phyloP scores from a whole-genome alignment of 1,140 invertebrate species.

The Harlomillsia oculata region DNA sequence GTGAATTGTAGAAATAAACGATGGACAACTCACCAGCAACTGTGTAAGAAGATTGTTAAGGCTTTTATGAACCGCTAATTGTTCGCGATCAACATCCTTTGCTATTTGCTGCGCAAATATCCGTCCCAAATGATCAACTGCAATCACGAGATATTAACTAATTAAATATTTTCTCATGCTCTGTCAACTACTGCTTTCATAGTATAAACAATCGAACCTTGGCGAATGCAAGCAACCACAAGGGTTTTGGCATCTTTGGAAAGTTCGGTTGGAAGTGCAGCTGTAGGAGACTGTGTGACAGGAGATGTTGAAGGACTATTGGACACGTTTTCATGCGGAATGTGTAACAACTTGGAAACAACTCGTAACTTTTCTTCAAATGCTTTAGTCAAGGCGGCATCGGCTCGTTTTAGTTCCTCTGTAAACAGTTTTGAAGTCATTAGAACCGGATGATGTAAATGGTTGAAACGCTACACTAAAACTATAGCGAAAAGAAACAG shows the following conservation, averaged over 20 bases:
- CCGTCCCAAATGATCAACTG: constrained; percentile 26
- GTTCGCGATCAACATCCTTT: constrained; percentile 25
- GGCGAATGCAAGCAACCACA: constrained; percentile 58
- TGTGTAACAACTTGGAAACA: constrained; percentile 60
- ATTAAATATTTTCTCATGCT: too few species aligned
- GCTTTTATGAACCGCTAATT: constrained; percentile 33
- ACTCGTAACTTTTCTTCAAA: constrained; percentile 62
- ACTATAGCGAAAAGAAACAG: too few species aligned
- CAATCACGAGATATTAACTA: too few species aligned
- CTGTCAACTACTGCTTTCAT: too few species aligned
- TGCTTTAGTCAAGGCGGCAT: constrained; percentile 58
- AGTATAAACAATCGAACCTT: constrained; percentile 48
- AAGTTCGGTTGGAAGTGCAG: constrained; percentile 39
- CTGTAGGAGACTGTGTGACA: too few species aligned
- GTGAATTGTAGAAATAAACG: too few species aligned
- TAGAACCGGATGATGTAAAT: too few species aligned
- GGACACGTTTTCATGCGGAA: constrained; percentile 52
- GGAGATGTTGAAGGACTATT: too few species aligned
- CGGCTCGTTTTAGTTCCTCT: constrained; percentile 62
- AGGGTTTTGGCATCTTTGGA: constrained; percentile 58
- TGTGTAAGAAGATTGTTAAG: constrained; percentile 34
- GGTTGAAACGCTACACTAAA: too few species aligned
- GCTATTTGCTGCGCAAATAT: constrained; percentile 22
- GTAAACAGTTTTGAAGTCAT: constrained; percentile 37
- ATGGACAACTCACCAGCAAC: constrained; percentile 28